Evolutionary conservation across 2,888 invertebrate genomes (phyloP).

Genomic region (Papilio elwesi): DNA sequence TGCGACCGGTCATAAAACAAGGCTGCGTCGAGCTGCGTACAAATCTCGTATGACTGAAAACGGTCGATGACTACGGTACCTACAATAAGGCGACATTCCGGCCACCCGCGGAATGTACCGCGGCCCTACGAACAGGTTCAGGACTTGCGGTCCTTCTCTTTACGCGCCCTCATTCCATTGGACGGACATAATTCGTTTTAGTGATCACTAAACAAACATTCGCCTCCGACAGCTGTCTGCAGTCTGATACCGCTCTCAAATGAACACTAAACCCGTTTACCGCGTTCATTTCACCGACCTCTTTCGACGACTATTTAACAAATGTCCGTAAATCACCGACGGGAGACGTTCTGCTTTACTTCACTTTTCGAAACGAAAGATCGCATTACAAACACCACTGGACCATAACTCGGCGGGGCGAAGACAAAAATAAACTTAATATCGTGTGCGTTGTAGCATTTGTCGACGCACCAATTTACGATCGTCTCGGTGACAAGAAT

Average conservation of each 20-base stretch:
- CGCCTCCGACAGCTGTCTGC: slow-evolving; percentile 70
- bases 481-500: slow-evolving; percentile 74
- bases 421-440: slow-evolving; percentile 84
- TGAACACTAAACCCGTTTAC: slow-evolving; percentile 73
- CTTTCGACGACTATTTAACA: slow-evolving; percentile 75
- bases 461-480: slow-evolving; percentile 81
- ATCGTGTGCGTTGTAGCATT: slow-evolving; percentile 81
- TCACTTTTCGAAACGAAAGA: slow-evolving; percentile 78
- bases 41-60: slow-evolving; percentile 76
- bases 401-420: slow-evolving; percentile 83
- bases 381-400: slow-evolving; percentile 82
- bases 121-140: slow-evolving; percentile 77
- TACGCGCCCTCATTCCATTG: slow-evolving; percentile 61
- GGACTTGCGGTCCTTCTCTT: slow-evolving; percentile 65
- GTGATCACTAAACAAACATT: slow-evolving; percentile 51
- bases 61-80: slow-evolving; percentile 75
- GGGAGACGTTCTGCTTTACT: slow-evolving; percentile 74
- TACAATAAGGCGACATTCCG: slow-evolving; percentile 78
- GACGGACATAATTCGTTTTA: slow-evolving; percentile 44
- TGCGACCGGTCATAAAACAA: slow-evolving; percentile 69
- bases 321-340: slow-evolving; percentile 76
- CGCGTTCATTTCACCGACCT: slow-evolving; percentile 75
- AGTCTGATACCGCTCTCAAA: slow-evolving; percentile 56
- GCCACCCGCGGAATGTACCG: slow-evolving; percentile 73
- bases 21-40: slow-evolving; percentile 71